Conservation (phyloP, 2,113 vertebrate genomes). For the Crotalus horridus region DNA sequence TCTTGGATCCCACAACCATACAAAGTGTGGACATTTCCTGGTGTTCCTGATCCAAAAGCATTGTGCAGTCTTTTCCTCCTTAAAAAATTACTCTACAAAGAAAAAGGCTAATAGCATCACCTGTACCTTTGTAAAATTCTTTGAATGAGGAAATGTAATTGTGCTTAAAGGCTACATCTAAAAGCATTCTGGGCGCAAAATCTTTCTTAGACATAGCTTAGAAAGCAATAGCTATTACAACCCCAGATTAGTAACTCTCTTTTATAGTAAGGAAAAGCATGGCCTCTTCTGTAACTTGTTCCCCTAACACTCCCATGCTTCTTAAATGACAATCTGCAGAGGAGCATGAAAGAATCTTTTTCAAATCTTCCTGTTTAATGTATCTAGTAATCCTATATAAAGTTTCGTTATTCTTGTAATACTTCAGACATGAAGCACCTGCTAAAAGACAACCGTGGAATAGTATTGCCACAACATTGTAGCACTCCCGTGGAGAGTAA, state of each 20-base stretch:
- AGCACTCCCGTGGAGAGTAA: constrained; percentile 17
- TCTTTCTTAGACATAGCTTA: not conserved
- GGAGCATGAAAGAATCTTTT: constrained; percentile 6
- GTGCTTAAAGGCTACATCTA: not conserved
- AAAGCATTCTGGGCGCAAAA: not conserved
- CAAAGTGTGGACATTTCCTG: not conserved
- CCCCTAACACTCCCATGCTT: not conserved
- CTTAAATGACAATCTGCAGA: not conserved
- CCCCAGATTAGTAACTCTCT: not conserved
- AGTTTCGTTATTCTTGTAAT: constrained; percentile 22
- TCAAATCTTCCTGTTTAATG: constrained; percentile 11
- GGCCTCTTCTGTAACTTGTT: not conserved
- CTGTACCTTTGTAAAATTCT: not conserved
- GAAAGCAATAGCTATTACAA: not conserved
- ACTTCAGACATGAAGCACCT: constrained; percentile 33
- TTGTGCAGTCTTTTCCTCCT: not conserved
- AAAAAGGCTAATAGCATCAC: not conserved
- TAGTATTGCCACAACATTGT: constrained; percentile 32
- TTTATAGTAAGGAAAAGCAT: not conserved
- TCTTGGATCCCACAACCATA: not conserved
- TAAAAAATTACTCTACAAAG: not conserved
- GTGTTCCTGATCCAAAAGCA: not conserved
- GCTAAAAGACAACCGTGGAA: constrained; percentile 30
- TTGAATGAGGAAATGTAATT: not conserved
- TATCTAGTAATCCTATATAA: not conserved